Conservation (phyloP, 2,113 vertebrate species). For the Aspiorhynchus laticeps region DNA sequence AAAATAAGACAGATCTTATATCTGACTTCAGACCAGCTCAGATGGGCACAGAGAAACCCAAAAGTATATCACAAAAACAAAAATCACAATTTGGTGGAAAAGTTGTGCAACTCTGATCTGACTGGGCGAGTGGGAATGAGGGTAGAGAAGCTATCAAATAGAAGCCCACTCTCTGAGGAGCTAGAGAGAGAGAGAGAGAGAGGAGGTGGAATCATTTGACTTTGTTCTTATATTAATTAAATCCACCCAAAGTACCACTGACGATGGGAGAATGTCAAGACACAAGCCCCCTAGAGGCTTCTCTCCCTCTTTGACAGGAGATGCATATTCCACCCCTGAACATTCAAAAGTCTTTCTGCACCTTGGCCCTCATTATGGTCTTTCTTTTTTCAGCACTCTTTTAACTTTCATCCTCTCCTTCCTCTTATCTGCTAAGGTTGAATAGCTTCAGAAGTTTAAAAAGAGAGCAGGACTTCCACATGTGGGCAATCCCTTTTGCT, state of each 20-base stretch:
- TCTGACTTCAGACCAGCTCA: background rate
- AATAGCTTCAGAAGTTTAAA: slow-evolving; percentile 17
- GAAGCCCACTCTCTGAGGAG: background rate
- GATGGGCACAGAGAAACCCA: background rate
- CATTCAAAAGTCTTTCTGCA: slow-evolving; percentile 58
- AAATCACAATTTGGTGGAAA: background rate
- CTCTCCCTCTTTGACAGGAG: slow-evolving; percentile 15
- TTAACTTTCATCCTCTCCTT: slow-evolving; percentile 64
- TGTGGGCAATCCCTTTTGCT: slow-evolving; percentile 47
- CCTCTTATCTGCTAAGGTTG: slow-evolving; percentile 59
- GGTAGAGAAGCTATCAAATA: background rate
- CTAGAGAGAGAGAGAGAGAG: slow-evolving; percentile 1
- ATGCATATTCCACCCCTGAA: slow-evolving; percentile 36
- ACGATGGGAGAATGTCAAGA: slow-evolving; percentile 24
- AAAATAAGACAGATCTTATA: background rate
- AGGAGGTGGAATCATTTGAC: slow-evolving; percentile 13
- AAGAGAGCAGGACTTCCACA: slow-evolving; percentile 52
- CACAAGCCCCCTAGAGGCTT: slow-evolving; percentile 23
- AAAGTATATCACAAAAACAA: background rate
- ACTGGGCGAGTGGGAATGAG: background rate
- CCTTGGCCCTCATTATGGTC: slow-evolving; percentile 52
- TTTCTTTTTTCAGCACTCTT: slow-evolving; percentile 61
- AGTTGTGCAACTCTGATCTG: background rate
- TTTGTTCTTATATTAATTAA: slow-evolving; percentile 50
- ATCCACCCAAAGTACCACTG: slow-evolving; percentile 17